Conservation (phyloP, 2,888 invertebrate species). For the Malachius bipustulatus region DNA sequence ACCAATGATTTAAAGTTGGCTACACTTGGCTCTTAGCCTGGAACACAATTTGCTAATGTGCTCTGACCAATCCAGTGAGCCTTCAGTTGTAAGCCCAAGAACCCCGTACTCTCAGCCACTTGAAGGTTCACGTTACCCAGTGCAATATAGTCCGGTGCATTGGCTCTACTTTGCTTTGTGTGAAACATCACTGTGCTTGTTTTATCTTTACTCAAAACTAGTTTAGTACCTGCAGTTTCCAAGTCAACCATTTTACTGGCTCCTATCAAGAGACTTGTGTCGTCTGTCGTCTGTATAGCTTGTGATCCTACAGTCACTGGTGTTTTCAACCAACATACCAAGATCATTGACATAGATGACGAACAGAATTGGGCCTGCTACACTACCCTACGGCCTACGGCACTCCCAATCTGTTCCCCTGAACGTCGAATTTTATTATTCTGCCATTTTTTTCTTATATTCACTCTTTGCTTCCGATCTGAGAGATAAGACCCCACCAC, state of each 20-base stretch:
- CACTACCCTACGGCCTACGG: not conserved
- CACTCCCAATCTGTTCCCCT: not conserved
- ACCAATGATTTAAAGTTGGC: conserved; percentile 1
- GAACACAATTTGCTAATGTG: conserved; percentile 1
- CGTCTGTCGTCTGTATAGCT: not conserved
- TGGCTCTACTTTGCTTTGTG: too few species aligned
- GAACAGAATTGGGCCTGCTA: not conserved
- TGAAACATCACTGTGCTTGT: too few species aligned
- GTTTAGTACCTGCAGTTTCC: too few species aligned
- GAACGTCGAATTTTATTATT: not conserved
- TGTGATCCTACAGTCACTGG: not conserved
- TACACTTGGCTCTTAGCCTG: conserved; percentile 2
- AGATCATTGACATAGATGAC: not conserved
- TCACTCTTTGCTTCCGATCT: not conserved
- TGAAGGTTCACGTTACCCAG: too few species aligned
- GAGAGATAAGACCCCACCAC: conserved; percentile 2
- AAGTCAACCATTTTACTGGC: too few species aligned
- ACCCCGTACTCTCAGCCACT: too few species aligned
- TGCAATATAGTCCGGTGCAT: too few species aligned
- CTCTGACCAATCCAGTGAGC: conserved; percentile 1
- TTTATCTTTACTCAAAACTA: too few species aligned
- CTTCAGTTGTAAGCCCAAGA: conserved; percentile 3
- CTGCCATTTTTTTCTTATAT: not conserved
- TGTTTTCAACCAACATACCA: not conserved
- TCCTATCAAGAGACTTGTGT: too few species aligned